These are phyloP conservation scores for Rugalucina vietnamica DNA, from an alignment of 2,888 invertebrate species.

Conservation along the genomic window DNA sequence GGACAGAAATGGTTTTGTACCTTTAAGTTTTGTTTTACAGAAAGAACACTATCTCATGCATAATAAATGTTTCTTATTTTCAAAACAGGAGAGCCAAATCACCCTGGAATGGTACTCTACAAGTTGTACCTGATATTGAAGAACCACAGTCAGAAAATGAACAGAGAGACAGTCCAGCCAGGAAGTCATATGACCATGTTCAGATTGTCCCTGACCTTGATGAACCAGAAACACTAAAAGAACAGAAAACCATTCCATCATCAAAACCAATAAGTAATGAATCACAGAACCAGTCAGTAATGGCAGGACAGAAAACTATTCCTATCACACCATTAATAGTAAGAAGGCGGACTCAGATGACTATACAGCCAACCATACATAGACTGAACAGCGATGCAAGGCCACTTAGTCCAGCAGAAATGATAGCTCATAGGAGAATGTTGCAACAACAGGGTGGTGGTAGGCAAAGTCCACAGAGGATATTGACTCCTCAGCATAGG, in stretches of 20 bases:
- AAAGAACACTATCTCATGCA: no score
- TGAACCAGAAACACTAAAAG: slow-evolving; percentile 15
- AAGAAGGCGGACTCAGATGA: slow-evolving; percentile 56
- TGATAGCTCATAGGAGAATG: slow-evolving; percentile 70
- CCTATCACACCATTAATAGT: slow-evolving; percentile 33
- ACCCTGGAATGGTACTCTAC: slow-evolving; percentile 68
- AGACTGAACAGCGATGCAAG: slow-evolving; percentile 77
- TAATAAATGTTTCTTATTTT: background rate
- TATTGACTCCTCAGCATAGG: background rate
- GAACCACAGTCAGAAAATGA: slow-evolving; percentile 50
- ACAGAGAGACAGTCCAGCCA: slow-evolving; percentile 19
- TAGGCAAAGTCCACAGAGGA: background rate
- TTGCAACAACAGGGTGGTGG: slow-evolving; percentile 41
- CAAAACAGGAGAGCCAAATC: slow-evolving; percentile 74
- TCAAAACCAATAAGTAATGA: slow-evolving; percentile 10
- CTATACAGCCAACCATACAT: slow-evolving; percentile 74
- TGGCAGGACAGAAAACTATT: background rate
- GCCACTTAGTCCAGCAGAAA: slow-evolving; percentile 75
- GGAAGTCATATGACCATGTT: no score
- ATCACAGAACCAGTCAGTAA: background rate
- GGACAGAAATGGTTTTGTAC: no score
- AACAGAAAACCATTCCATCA: background rate
- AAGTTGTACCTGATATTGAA: slow-evolving; percentile 80
- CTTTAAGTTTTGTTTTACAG: no score
- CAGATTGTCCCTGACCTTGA: slow-evolving; percentile 11